Evolutionary conservation across 2,797 vertebrate genomes (phyloP), one percentile per base, ranked within the genome.

Genomic region (Mustela erminea): DNA sequence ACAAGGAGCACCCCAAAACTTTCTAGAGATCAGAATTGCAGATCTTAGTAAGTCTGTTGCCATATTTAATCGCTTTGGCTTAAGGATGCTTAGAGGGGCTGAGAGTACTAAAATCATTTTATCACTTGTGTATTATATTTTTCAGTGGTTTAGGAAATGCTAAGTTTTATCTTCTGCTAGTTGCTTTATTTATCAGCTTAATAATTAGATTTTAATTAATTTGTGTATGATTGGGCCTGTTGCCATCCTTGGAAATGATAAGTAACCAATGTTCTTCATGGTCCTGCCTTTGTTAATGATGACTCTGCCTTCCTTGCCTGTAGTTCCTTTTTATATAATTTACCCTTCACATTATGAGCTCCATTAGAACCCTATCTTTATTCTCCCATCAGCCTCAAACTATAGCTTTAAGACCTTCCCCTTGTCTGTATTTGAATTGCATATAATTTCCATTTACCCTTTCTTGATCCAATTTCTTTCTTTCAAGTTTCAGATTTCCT

Each of bases 111-210:
- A 92, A 81, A 4, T 21, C 6, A n/a, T 64, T 64, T 82, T 60
- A 72, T 72, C 14, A 64, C 17, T 70, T 60, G 11, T 4, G 29
- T 41, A 8, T 82, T 60, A 85, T 38, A 43, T 66, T 85, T 78
- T 68, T 87, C 21, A 54, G 13, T 82, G n/a, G 1, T 54, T 83
- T 27, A 92, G 58, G 72, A 2, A 43, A 46, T 83, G 25, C 32
- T 92, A 93, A 81, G 0, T n/a, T 74, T 92, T 90, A 74, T 46
- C 21, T 96, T 93, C 32, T 70, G 10, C 43, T 90, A 78, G 60
- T 89, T 86, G 25, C 21, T 92, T 87, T 87, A 82, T 89, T 93
- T 66, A 43, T 80, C 27, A 90, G 38, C 35, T 84, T 84, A 60
- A 56, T 41, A 86, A 93, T 60, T 93, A 4, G 3, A 54, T 85